A percentile compares a stretch with the other conserved stretches of the same genome.
These are phyloP conservation scores for Cylindroiulus punctatus DNA, from an alignment of 2,888 invertebrate genomes.

Conservation along the genomic window DNA sequence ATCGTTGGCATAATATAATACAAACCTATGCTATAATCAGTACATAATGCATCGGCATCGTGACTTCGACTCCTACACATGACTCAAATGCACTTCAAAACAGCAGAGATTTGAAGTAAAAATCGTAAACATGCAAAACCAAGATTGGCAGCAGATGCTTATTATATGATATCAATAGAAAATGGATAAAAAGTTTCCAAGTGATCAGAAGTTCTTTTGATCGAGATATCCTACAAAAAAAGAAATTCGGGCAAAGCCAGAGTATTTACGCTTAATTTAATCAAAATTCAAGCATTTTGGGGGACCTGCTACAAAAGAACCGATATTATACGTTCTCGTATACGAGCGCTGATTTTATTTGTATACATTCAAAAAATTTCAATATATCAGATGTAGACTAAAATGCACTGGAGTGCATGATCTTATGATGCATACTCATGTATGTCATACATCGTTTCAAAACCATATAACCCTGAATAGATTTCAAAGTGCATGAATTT, in stretches of 20 bases:
- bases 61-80: neutral
- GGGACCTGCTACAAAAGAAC: conserved; percentile 3
- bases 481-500: neutral
- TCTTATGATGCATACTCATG: conserved; percentile 9
- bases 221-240: neutral
- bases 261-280: conserved; percentile 32
- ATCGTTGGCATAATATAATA: no score
- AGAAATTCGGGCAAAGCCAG: neutral
- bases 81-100: neutral
- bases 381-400: neutral
- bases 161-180: conserved; percentile 20
- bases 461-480: conserved; percentile 32
- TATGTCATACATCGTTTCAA: neutral
- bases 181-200: conserved; percentile 30
- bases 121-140: conserved; percentile 7
- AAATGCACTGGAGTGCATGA: conserved; percentile 4
- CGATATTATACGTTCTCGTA: neutral
- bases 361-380: conserved; percentile 15
- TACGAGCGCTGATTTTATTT: conserved; percentile 5
- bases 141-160: neutral
- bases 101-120: neutral
- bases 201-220: conserved; percentile 18
- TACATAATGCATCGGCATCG: no score
- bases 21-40: no score
- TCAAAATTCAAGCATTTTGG: neutral